Evolutionary conservation across 2,797 vertebrate genomes (phyloP).

Genomic region (Notolabrus celidotus): DNA sequence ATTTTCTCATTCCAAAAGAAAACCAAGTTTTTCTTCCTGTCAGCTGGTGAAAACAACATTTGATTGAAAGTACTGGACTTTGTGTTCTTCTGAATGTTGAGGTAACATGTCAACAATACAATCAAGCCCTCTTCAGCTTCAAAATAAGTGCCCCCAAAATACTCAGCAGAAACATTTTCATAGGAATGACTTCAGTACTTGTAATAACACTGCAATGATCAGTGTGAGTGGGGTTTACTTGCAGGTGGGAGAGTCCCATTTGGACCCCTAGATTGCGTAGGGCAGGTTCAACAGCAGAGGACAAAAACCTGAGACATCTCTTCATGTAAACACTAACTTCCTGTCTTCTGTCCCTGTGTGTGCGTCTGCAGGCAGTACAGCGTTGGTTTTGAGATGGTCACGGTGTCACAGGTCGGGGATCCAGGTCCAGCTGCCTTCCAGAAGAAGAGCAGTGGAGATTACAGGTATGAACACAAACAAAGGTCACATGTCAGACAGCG

Average conservation of each 20-base stretch:
- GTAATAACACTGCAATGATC: no score
- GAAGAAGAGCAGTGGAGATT: slow-evolving; percentile 95
- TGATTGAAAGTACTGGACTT: slow-evolving; percentile 9
- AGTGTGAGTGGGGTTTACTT: no score
- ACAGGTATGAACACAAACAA: slow-evolving; percentile 84
- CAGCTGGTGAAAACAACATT: background rate
- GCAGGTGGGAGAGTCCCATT: no score
- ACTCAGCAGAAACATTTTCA: background rate
- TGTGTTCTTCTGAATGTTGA: background rate
- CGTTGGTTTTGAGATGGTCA: slow-evolving; percentile 94
- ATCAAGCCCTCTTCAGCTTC: background rate
- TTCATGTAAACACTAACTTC: no score
- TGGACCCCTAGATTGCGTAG: no score
- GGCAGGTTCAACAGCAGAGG: no score
- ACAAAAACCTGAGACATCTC: no score
- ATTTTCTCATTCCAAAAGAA: background rate
- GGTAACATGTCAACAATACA: background rate
- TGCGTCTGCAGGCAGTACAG: slow-evolving; percentile 91
- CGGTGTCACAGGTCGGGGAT: slow-evolving; percentile 88
- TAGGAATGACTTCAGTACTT: background rate
- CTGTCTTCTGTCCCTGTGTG: no score
- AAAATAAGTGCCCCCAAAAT: slow-evolving; percentile 9
- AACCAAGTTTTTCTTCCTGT: background rate
- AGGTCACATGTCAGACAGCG: no score
- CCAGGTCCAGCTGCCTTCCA: slow-evolving; percentile 86